A percentile compares a stretch with the other conserved stretches of the same genome.
These are phyloP conservation scores for Gymnogyps californianus DNA, from an alignment of 2,113 vertebrate genomes.

Conservation along the genomic window DNA sequence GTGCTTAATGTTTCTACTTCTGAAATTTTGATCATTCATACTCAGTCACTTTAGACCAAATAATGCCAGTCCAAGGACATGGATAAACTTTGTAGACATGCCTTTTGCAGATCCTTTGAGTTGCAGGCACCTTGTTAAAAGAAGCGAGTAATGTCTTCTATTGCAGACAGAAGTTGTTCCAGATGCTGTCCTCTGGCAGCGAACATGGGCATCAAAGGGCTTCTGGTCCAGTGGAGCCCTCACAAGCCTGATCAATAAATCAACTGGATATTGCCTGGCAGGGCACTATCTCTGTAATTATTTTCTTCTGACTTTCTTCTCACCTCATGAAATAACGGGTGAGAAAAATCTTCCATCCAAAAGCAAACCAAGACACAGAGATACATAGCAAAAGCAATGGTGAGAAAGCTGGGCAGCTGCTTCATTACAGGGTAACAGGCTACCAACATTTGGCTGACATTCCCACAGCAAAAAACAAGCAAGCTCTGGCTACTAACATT, in stretches of 20 bases:
- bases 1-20: background rate
- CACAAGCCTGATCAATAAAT: background rate
- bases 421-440: background rate
- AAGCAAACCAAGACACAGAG: background rate
- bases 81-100: background rate
- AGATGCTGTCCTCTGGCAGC: background rate
- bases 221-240: background rate
- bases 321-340: background rate
- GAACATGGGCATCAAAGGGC: background rate
- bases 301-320: background rate
- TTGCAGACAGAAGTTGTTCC: background rate
- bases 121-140: background rate
- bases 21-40: background rate
- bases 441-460: background rate
- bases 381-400: rapidly evolving
- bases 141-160: background rate
- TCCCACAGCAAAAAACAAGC: background rate
- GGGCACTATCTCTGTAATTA: background rate
- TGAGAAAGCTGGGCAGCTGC: background rate
- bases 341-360: background rate
- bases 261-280: background rate
- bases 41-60: background rate
- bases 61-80: background rate
- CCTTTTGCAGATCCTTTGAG: background rate
- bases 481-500: background rate